Conservation (phyloP, 2,797 vertebrate species). For the Intellagama lesueurii region DNA sequence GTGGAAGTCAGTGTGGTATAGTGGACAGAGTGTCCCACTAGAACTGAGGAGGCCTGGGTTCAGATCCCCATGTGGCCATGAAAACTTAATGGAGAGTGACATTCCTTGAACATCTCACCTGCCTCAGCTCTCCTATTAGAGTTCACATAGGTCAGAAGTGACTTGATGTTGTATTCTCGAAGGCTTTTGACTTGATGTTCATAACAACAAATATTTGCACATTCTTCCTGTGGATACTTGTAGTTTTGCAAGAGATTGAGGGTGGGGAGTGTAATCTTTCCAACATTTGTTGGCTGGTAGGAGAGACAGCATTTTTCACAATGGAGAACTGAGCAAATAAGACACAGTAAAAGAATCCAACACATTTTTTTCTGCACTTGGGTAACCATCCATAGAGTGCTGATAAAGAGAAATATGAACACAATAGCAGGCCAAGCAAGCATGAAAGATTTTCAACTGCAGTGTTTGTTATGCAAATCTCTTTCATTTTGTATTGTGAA, state of each 20-base stretch:
- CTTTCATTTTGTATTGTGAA: neutral
- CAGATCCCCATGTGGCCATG: no score
- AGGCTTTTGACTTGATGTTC: no score
- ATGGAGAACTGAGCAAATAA: neutral
- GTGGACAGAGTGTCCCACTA: no score
- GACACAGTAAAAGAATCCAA: neutral
- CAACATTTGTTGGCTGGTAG: neutral
- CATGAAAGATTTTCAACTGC: slow-evolving; percentile 3
- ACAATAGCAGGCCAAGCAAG: neutral
- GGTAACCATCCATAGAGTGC: neutral
- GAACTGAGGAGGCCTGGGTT: no score
- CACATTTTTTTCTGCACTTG: neutral
- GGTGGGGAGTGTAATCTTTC: no score
- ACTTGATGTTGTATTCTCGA: no score
- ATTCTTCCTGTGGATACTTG: neutral
- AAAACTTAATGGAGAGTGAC: neutral
- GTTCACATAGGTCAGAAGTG: no score
- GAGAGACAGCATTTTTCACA: neutral
- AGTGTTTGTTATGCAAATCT: neutral
- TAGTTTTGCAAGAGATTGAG: neutral
- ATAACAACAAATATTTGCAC: neutral
- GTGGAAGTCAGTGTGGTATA: no score
- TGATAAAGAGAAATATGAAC: neutral
- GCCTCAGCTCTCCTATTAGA: no score
- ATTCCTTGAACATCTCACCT: no score